Evolutionary conservation across 1,140 invertebrate species (phyloP).

Genomic region (Drosophila virilis): DNA sequence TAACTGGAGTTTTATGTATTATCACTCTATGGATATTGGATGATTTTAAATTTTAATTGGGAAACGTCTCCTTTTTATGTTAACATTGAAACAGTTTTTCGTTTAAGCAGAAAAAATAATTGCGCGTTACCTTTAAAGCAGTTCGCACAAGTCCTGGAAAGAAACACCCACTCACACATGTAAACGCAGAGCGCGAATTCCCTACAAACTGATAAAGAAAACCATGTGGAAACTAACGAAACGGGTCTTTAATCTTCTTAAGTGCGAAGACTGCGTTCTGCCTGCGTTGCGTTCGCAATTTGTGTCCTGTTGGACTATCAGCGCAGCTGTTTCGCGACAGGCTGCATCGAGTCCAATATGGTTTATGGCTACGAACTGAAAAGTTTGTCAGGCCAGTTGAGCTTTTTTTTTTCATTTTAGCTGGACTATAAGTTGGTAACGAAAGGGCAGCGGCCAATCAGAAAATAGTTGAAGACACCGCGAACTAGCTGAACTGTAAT

Average conservation of each 20-base stretch:
- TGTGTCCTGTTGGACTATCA: conserved; percentile 23
- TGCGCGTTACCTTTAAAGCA: background rate
- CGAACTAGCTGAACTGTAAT: too few species aligned
- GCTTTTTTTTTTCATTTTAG: background rate
- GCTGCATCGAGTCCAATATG: conserved; percentile 28
- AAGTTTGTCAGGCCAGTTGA: conserved; percentile 3
- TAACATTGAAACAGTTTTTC: too few species aligned
- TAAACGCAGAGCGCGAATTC: conserved; percentile 45
- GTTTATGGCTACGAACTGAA: conserved; percentile 16
- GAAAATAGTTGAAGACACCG: background rate
- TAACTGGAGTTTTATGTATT: too few species aligned
- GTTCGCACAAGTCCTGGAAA: conserved; percentile 21
- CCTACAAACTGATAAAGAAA: conserved; percentile 44
- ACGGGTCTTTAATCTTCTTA: conserved; percentile 73
- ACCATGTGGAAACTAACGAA: conserved; percentile 48
- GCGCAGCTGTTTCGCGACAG: conserved; percentile 46
- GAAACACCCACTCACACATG: conserved; percentile 8
- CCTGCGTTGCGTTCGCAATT: background rate
- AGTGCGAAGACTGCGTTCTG: conserved; percentile 38
- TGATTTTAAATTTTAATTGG: too few species aligned
- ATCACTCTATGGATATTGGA: too few species aligned
- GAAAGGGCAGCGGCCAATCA: background rate
- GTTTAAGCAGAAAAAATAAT: background rate
- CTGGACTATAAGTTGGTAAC: background rate
- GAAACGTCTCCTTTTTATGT: too few species aligned